Conservation (phyloP, 2,888 invertebrate species). For the Athrips mouffetella region DNA sequence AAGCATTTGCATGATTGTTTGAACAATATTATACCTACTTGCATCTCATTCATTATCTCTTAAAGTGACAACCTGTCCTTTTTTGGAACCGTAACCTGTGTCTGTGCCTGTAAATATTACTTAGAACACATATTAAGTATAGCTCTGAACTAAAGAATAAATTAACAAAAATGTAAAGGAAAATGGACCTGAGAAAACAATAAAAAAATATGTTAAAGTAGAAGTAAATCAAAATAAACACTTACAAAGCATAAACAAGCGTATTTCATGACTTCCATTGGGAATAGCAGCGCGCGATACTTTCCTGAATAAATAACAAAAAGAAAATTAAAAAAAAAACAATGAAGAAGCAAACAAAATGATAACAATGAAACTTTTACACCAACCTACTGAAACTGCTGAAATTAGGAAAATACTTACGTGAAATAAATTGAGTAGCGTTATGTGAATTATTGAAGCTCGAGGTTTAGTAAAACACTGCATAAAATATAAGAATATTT, state of each 20-base stretch:
- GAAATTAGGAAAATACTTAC: not conserved
- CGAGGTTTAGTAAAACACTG: not conserved
- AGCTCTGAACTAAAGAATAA: too few species aligned
- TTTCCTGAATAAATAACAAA: slow-evolving; percentile 3
- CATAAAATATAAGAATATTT: not conserved
- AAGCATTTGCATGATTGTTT: too few species aligned
- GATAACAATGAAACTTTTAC: not conserved
- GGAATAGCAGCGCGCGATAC: not conserved
- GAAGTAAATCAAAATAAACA: not conserved
- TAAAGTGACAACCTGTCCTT: too few species aligned
- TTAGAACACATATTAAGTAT: too few species aligned
- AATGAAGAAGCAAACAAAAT: not conserved
- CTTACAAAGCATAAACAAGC: slow-evolving; percentile 10
- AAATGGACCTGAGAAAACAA: not conserved
- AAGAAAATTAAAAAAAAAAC: slow-evolving; percentile 6
- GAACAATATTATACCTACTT: too few species aligned
- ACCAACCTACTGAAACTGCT: not conserved
- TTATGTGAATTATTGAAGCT: not conserved
- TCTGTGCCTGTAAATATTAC: too few species aligned
- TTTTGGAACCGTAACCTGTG: too few species aligned
- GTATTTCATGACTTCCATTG: slow-evolving; percentile 4
- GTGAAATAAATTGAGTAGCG: not conserved
- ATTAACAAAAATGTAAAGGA: too few species aligned
- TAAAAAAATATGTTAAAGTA: not conserved
- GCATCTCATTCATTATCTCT: too few species aligned